Percentiles rank a stretch among this genome's conserved stretches.
These are phyloP conservation scores for Tychaedon coryphoeus DNA, from an alignment of 2,113 vertebrate genomes.

Conservation along the genomic window DNA sequence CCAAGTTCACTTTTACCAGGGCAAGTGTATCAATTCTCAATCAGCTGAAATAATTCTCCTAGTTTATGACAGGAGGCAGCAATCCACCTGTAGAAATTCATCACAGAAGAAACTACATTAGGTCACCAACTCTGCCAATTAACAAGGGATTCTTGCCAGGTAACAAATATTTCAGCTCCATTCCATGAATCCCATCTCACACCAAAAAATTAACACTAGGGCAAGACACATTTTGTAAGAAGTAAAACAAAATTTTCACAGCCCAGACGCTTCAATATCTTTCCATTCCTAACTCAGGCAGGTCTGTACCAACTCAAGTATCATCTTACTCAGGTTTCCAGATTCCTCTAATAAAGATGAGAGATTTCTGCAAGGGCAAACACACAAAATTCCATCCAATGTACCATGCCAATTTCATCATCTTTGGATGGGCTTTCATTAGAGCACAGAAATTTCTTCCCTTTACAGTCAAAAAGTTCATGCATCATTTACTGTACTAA, in stretches of 20 bases:
- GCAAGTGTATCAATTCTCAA: background rate
- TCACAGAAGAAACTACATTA: background rate
- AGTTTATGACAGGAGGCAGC: accelerated
- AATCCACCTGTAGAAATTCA: background rate
- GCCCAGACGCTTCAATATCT: background rate
- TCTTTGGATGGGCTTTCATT: background rate
- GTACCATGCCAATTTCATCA: background rate
- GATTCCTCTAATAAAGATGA: background rate
- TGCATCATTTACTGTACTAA: background rate
- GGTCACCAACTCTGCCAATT: background rate
- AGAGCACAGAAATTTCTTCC: background rate
- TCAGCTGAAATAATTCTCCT: background rate
- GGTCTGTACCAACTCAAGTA: background rate
- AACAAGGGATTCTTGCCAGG: background rate
- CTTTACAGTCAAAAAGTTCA: background rate
- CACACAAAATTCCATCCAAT: background rate
- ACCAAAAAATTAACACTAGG: background rate
- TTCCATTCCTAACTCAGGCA: background rate
- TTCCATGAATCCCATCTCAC: background rate
- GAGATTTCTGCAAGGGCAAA: background rate
- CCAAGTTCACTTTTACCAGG: background rate
- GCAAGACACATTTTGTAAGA: background rate
- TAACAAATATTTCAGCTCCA: background rate
- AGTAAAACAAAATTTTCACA: background rate
- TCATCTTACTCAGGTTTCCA: background rate